phyloP scores from a whole-genome alignment of 2,797 vertebrate genomes.

The Mormyrus hasselquistii region DNA sequence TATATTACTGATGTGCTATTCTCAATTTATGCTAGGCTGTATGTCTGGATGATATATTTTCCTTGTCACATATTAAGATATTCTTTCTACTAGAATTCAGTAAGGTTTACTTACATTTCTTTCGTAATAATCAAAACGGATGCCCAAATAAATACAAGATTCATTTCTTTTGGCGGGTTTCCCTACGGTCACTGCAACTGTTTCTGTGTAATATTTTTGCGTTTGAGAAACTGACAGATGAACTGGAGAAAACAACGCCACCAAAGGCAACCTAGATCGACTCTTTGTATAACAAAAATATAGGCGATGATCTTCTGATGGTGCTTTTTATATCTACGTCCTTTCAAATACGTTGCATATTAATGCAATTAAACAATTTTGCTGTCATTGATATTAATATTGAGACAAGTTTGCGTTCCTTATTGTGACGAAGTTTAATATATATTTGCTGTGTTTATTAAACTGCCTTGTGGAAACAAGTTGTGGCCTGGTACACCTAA shows the following conservation, averaged over 20 bases:
- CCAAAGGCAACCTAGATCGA: background rate
- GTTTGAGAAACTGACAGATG: background rate
- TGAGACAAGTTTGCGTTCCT: background rate
- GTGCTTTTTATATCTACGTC: background rate
- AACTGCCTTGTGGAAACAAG: background rate
- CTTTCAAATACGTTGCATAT: background rate
- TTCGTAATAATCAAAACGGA: background rate
- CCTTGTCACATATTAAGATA: background rate
- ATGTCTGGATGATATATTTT: background rate
- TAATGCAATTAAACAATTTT: background rate
- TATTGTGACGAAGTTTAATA: background rate
- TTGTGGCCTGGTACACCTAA: background rate
- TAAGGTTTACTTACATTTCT: background rate
- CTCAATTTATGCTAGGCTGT: background rate
- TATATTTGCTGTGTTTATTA: background rate
- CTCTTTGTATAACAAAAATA: background rate
- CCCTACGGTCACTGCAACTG: background rate
- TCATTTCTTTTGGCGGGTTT: background rate
- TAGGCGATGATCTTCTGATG: background rate
- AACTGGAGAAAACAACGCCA: background rate
- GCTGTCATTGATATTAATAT: background rate
- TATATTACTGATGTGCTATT: background rate
- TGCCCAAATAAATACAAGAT: background rate
- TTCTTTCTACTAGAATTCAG: background rate
- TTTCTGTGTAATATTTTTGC: background rate